Conservation (phyloP, 1,140 invertebrate species). For the Trinorchestia longiramus region DNA sequence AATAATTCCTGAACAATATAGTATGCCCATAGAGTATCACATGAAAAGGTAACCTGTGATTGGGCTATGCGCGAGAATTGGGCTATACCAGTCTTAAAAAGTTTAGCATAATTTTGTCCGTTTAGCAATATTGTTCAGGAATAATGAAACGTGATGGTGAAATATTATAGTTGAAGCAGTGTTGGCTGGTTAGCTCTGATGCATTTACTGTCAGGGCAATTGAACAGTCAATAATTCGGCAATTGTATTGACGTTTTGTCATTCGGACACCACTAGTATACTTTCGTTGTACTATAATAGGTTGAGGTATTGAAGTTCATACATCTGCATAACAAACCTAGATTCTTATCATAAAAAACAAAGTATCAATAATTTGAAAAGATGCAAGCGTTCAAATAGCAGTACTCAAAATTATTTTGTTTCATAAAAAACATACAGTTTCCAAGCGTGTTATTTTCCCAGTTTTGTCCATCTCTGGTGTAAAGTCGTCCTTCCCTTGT, state of each 20-base stretch:
- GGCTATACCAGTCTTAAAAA: background rate
- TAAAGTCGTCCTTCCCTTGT: background rate
- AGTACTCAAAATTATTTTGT: background rate
- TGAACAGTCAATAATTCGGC: background rate
- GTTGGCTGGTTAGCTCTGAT: background rate
- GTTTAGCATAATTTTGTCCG: background rate
- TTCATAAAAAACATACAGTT: background rate
- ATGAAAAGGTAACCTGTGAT: background rate
- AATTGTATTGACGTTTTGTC: background rate
- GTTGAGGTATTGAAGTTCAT: background rate
- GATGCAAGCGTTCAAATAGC: background rate
- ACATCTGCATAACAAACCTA: background rate
- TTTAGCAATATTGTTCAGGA: background rate
- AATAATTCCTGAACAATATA: background rate
- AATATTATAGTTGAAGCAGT: background rate
- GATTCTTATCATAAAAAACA: background rate
- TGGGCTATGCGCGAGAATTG: background rate
- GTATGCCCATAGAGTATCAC: background rate
- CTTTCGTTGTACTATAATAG: background rate
- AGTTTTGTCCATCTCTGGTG: background rate
- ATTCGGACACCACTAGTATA: background rate
- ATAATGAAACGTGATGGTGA: background rate
- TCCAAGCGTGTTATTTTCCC: background rate
- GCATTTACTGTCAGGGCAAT: background rate
- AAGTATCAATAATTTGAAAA: background rate